Evolutionary conservation across 2,113 vertebrate genomes (phyloP), one percentile per base, ranked within the genome.

Genomic region (Taurulus bubalis): DNA sequence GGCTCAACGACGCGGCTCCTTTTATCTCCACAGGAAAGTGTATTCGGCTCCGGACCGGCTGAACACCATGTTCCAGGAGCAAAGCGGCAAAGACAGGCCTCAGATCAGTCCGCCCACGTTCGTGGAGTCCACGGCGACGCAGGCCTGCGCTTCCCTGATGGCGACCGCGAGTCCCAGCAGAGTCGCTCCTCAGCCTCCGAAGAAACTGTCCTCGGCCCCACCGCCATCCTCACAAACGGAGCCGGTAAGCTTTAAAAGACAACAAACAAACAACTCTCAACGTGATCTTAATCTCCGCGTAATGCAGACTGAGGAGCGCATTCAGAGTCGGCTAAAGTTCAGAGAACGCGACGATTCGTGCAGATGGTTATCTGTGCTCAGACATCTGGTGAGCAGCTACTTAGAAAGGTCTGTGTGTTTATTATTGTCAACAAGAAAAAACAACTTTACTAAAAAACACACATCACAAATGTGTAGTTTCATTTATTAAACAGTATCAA

Each of bases 51-150:
- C 79, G 0, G 90, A 93, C 15, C 94, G 95, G 1, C 56, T 94
- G 77, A 97, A 95, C 83, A 95, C 95, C 0, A 55, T 95, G 40
- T 96, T 96, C 80, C 88, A 76, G 8, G 90, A 92, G 2, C 55
- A 80, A 0, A 20, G 42, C 1, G 51, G 22, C 0, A 68, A 83
- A 1, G 75, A 76, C 1, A 84, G 75, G 69, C 92, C 93, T 22
- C 78, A 87, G 72, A 95, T 95, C 84, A 92, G 94, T 24, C 80
- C 76, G 26, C 94, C 95, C 8, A 92, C 88, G 9, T 91, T 95
- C 14, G 75, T 91, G 70, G 93, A 85, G 5, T 86, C 95, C 1
- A 93, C 93, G 0, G 77, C 76, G 0, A 70, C 87, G 15, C 92
- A 78, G 5, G 45, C 47, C 0, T 14, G 82, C 42, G 51, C 14